A percentile compares a stretch with the other conserved stretches of the same genome.
Evolutionary conservation across 53 echinoderm and acorn worm genomes (phyloP).

Genomic region (Pentamera pediparva): DNA sequence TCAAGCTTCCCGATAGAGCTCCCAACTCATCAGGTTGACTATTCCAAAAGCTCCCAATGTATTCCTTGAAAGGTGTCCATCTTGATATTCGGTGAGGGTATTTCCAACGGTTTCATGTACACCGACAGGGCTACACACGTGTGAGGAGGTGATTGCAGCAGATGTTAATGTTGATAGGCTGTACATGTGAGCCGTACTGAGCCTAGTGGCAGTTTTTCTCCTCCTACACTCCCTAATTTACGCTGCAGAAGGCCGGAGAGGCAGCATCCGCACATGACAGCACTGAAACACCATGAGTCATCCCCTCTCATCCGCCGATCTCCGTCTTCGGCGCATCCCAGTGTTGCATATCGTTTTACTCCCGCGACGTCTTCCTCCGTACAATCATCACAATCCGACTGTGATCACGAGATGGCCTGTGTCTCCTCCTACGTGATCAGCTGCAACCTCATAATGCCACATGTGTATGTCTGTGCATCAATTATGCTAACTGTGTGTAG

Average conservation of each 20-base stretch:
- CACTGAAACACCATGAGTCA: conserved; percentile 11
- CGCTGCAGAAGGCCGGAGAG: neutral
- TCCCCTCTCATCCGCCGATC: neutral
- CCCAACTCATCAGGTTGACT: too few species aligned
- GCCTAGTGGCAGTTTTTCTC: too few species aligned
- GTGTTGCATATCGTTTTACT: conserved; percentile 1
- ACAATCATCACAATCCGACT: neutral
- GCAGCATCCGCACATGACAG: neutral
- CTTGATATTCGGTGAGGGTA: too few species aligned
- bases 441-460: too few species aligned
- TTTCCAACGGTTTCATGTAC: too few species aligned
- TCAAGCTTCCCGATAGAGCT: neutral
- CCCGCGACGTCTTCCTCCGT: neutral
- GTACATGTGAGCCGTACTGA: too few species aligned
- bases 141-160: too few species aligned
- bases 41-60: too few species aligned
- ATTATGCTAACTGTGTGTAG: conserved; percentile 3
- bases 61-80: too few species aligned
- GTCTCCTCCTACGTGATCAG: neutral
- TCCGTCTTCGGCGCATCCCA: neutral
- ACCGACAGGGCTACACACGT: too few species aligned
- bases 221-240: too few species aligned
- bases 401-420: neutral
- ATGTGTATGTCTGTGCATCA: conserved; percentile 13
- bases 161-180: too few species aligned